Evolutionary conservation across 2,113 vertebrate species (phyloP), one percentile per base, ranked within the genome.

Genomic region (Craseonycteris thonglongyai): DNA sequence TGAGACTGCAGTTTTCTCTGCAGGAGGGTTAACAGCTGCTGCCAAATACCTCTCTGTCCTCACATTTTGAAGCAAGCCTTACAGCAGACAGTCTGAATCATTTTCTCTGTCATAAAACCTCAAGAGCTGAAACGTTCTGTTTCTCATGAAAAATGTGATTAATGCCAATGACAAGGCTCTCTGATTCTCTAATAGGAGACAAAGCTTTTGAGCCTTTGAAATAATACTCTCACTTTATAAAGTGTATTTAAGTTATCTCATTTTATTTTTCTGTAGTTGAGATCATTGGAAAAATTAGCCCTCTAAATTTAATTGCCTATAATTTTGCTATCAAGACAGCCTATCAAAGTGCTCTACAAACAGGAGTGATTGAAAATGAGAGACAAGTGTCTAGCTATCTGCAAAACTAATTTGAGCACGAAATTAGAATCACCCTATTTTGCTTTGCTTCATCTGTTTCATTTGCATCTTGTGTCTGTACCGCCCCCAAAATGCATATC

Each of bases 1-100:
- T 96, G 96, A 98, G 97, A 98, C 97, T 98, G 96, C 98, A 98
- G 97, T 95, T 98, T 97, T 97, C 98, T 96, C 97, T 97, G 97
- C 98, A 98, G 97, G 97, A 98, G 98, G 96, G 95, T 97, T 98
- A 98, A 96, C 97, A 98, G 97, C 97, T 98, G 98, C 93, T 98
- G 97, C 97, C 97, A 98, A 98, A 95, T 97, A 76, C 59, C 63
- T 97, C 78, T 98, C 91, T 85, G 76, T 97, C 92, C 95, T 79
- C 86, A 88, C 78, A 72, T 97, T 94, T 97, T 90, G 69, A 61
- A 97, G 59, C 40, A 94, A 96, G 68, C 15, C 89, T 97, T 94
- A 59, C 30, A 95, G 95, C 88, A 92, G 58, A 74, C 40, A 96
- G 84, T 19, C 63, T 88, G 95, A 93, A 94, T 97, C 91, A 95